Conservation (phyloP, 2,113 vertebrate genomes). For the Megalops atlanticus region DNA sequence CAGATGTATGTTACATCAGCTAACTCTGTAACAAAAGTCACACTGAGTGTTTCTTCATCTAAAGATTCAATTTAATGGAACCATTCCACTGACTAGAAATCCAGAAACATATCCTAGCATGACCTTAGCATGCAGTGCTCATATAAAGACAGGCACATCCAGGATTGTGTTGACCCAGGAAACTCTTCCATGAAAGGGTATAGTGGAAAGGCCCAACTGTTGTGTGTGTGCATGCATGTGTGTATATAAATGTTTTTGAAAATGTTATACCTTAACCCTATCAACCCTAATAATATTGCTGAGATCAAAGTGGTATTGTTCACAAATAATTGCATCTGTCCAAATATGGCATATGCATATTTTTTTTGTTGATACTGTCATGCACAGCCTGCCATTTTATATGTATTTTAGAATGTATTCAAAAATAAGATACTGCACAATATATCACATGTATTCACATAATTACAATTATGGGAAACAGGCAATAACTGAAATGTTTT, state of each 20-base stretch:
- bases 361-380: too few species aligned
- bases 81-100: conserved; percentile 2
- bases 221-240: conserved; percentile 10
- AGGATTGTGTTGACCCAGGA: neutral
- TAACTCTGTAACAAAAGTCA: neutral
- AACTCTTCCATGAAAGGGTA: neutral
- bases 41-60: neutral
- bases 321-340: too few species aligned
- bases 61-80: conserved; percentile 18
- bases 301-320: too few species aligned
- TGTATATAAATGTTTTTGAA: too few species aligned
- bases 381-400: neutral
- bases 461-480: too few species aligned
- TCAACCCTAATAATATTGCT: too few species aligned
- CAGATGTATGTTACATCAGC: neutral
- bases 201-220: neutral
- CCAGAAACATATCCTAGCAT: neutral
- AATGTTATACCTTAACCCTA: too few species aligned
- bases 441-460: too few species aligned
- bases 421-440: too few species aligned
- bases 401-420: neutral
- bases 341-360: neutral
- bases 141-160: neutral
- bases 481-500: too few species aligned
- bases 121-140: conserved; percentile 2